phyloP scores from a whole-genome alignment of 2,797 vertebrate species.

The Danio tinwini region DNA sequence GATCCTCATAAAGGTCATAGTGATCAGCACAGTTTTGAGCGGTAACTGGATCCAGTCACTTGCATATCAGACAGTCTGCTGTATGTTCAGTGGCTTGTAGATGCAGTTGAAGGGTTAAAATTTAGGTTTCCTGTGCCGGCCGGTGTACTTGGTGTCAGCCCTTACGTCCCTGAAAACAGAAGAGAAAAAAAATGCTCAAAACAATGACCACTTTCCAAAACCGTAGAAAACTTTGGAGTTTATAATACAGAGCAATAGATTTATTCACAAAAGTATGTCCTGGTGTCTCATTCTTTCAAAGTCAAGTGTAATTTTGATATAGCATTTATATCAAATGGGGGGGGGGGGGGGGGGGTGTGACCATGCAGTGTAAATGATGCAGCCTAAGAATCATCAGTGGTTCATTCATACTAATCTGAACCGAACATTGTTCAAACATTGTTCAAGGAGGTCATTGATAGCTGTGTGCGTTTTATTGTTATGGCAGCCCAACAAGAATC shows the following conservation, averaged over 20 bases:
- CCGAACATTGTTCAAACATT: no score
- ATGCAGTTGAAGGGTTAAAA: slow-evolving; percentile 35
- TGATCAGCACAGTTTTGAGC: not conserved
- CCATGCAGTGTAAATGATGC: no score
- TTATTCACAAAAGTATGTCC: not conserved
- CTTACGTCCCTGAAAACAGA: slow-evolving; percentile 84
- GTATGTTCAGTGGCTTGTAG: not conserved
- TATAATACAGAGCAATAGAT: no score
- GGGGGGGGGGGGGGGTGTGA: no score
- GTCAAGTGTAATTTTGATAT: no score
- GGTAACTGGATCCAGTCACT: not conserved
- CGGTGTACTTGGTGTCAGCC: slow-evolving; percentile 91
- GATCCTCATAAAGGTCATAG: not conserved
- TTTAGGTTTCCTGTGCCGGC: slow-evolving; percentile 84
- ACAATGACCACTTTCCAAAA: not conserved
- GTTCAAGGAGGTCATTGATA: no score
- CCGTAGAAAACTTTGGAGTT: not conserved
- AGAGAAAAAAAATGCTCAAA: slow-evolving; percentile 7
- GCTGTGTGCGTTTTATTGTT: no score
- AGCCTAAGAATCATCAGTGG: no score
- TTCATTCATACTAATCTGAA: no score
- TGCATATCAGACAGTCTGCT: not conserved
- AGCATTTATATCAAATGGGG: no score
- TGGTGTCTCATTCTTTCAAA: not conserved
- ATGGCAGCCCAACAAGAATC: no score